Base-by-base conservation (phyloP, 2,888 invertebrate genomes). In the Neria commutata region DNA sequence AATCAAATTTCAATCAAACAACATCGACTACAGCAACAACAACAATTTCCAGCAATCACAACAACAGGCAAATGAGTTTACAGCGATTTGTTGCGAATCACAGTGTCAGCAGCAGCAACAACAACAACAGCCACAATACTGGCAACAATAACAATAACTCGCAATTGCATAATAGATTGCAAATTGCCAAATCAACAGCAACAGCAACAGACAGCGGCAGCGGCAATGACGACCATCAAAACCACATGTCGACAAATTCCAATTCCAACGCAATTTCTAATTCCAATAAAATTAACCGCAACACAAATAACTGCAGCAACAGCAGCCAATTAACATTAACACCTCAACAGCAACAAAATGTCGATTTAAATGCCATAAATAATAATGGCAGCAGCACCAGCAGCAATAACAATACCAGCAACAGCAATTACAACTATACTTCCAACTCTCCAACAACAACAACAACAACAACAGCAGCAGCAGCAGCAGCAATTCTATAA, bases 101-200 rank as follows among this genome's bases (percentile, higher is more conserved):
- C 63, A 74, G 73, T 62, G 75, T 71, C 52, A 64, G 54, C 64
- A 66, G 61, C 56, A 50, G 17, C 24, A 53, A 33, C 34, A 52
- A 26, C 26, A 58, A 49, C 66, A 68, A 45, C 61, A 63, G 54
- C 67, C n/a, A n/a, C n/a, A n/a, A n/a, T n/a, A n/a, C n/a, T n/a
- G 67, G 60, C 60, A 59, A 25, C 58, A 68, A 53, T 63, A 68
- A 61, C 33, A 60, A 58, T 57, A 64, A 60, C 58, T 56, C 55
- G 60, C 76, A 72, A 67, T 67, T 73, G 67, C 75, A 74, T 71
- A 73, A 75, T 65, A 72, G 77, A 21, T 69, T 78, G 58, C 78
- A 78, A 73, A 76, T 77, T 66, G 76, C 76, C 56, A 78, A 78
- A 69, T 75, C 77, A 78, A 74, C 77, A 73, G 75, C 77, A 61